Evolutionary conservation across 1,140 invertebrate species (phyloP).

Genomic region (Vanessa tameamea): DNA sequence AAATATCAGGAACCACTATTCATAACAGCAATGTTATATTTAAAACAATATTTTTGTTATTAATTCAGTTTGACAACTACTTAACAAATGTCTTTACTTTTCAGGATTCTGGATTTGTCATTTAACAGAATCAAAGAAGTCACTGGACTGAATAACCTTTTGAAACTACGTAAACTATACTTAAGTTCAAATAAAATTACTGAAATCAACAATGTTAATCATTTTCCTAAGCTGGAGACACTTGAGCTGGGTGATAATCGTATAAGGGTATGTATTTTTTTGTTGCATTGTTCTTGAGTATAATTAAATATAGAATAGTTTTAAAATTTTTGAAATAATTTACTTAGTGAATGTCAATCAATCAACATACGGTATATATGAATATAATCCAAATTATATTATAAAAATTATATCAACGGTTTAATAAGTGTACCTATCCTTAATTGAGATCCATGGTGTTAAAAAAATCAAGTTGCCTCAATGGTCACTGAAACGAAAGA

Average conservation of each 20-base stretch:
- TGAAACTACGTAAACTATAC: constrained; percentile 93
- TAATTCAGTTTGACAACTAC: too few species aligned
- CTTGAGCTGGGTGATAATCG: constrained; percentile 98
- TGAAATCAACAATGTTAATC: constrained; percentile 95
- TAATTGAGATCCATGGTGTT: too few species aligned
- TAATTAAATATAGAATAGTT: constrained; percentile 3
- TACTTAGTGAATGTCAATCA: too few species aligned
- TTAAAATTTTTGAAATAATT: not conserved
- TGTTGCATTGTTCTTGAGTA: constrained; percentile 11
- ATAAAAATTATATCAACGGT: too few species aligned
- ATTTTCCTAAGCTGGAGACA: constrained; percentile 89
- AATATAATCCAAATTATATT: too few species aligned
- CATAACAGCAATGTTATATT: too few species aligned
- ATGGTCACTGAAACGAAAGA: too few species aligned
- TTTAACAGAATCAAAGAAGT: constrained; percentile 97
- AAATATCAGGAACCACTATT: too few species aligned
- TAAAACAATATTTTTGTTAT: too few species aligned
- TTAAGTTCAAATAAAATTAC: constrained; percentile 96
- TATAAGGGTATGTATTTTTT: constrained; percentile 85
- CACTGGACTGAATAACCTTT: constrained; percentile 89
- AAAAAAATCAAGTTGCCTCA: too few species aligned
- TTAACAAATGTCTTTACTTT: constrained; percentile 43
- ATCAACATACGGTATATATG: too few species aligned
- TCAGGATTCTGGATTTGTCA: constrained; percentile 95
- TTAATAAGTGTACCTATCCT: too few species aligned